Evolutionary conservation across 2,888 invertebrate species (phyloP), one percentile per base, ranked within the genome.

Genomic region (Agrochola lychnidis): DNA sequence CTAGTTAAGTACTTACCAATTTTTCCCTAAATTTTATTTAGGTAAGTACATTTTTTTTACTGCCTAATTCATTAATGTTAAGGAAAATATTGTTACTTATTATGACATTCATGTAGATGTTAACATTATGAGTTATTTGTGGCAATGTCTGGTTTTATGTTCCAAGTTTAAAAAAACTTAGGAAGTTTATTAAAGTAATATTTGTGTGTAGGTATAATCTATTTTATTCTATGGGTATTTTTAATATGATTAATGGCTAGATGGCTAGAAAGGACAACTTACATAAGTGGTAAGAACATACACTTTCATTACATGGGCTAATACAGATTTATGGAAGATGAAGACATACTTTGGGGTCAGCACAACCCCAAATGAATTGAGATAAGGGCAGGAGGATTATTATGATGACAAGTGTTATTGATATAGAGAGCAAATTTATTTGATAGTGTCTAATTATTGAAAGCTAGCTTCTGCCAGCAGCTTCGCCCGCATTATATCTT

Each of bases 31-130:
- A 6, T 25, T 1, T 36, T 68, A 10, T 30, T 14, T n/a, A 25
- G 9, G 30, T 30, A 30, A 30, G 4, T 30, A 42, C 10, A 10
- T 42, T 53, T 14, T 42, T n/a, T 14, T n/a, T 19, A 48, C 9
- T 36, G 36, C 36, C n/a, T n/a, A 36, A 42, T n/a, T n/a, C 30
- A 42, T 48, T 14, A 72, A 42, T 45, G 40, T 30, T 72, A 22
- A 7, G 63, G 56, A 63, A 79, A 79, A 79, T 51, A 51, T 30
- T 63, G 42, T 19, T 19, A 19, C 19, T 7, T 62, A 77, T 14
- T 45, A 59, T n/a, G 30, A 45, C 16, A 59, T 51, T 19, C 1
- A 53, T 10, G n/a, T 42, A 25, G 6, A 4, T 73, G 36, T 22
- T 16, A 2, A 22, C 45, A 40, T 30, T 71, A 30, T 36, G 36